Evolutionary conservation across 2,797 vertebrate genomes (phyloP).

Genomic region (Eleutherodactylus coqui): DNA sequence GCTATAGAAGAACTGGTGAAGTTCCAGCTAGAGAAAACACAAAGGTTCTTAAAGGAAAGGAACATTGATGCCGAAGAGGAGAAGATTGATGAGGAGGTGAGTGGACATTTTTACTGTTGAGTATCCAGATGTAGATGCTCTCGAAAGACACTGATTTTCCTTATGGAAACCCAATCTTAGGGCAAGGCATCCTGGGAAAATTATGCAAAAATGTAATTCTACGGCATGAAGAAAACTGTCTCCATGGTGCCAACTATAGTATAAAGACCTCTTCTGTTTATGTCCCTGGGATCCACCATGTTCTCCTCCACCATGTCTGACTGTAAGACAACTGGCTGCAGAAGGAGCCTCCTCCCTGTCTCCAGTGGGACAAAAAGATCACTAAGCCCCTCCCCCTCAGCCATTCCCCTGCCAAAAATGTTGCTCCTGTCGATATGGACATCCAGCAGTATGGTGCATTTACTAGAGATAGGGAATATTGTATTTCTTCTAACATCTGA

Average conservation of each 20-base stretch:
- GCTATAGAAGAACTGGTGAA: constrained; percentile 94
- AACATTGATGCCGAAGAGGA: constrained; percentile 84
- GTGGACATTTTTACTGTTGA: constrained; percentile 21
- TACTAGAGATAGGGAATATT: too few species aligned
- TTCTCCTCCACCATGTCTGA: too few species aligned
- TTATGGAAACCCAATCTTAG: background rate
- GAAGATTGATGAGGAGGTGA: constrained; percentile 92
- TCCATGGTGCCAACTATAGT: too few species aligned
- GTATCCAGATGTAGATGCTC: background rate
- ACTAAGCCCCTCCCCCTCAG: too few species aligned
- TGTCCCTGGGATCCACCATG: too few species aligned
- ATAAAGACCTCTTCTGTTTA: too few species aligned
- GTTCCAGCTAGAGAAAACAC: constrained; percentile 95
- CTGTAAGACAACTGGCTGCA: too few species aligned
- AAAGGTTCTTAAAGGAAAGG: constrained; percentile 87
- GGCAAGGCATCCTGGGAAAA: background rate
- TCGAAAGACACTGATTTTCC: background rate
- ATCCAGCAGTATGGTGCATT: background rate
- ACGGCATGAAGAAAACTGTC: too few species aligned
- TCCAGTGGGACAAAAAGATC: too few species aligned
- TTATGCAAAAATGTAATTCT: background rate
- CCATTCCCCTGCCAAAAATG: too few species aligned
- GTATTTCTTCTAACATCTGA: background rate
- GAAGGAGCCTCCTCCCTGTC: too few species aligned
- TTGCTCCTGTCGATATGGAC: background rate